A percentile compares a stretch with the other conserved stretches of the same genome.
Evolutionary conservation across 2,797 vertebrate genomes (phyloP).

Genomic region (Paratrypauchen microcephalus): DNA sequence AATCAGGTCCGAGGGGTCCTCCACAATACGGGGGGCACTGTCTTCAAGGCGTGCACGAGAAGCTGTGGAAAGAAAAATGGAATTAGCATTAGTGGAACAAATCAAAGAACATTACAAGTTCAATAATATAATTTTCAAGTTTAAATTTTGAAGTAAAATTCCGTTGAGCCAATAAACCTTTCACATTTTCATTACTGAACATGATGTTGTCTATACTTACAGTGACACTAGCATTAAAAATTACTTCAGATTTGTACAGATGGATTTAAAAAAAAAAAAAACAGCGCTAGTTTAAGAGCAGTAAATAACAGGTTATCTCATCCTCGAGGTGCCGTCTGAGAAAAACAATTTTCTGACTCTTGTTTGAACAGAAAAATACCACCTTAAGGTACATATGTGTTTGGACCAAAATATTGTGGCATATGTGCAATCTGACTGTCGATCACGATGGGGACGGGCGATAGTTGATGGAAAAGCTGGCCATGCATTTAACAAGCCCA

Average conservation of each 20-base stretch:
- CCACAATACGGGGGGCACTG: constrained; percentile 85
- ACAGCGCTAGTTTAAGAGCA: constrained; percentile 5
- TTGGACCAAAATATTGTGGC: constrained; percentile 49
- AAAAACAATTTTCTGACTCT: constrained; percentile 5
- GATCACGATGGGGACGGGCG: constrained; percentile 43
- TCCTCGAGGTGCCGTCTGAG: constrained; percentile 3
- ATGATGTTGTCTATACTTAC: neutral
- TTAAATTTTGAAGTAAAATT: neutral
- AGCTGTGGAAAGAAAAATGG: constrained; percentile 66
- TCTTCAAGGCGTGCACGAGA: constrained; percentile 84
- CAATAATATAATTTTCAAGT: neutral
- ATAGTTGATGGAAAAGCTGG: constrained; percentile 43
- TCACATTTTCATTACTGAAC: neutral
- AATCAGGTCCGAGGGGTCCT: constrained; percentile 90
- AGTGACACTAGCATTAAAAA: neutral
- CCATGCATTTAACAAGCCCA: constrained; percentile 28
- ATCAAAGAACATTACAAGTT: neutral
- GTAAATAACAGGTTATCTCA: constrained; percentile 31
- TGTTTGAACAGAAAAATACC: constrained; percentile 10
- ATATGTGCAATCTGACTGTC: constrained; percentile 46
- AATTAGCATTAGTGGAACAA: neutral
- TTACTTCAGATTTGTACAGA: neutral
- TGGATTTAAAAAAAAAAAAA: too few species aligned
- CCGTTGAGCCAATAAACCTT: neutral
- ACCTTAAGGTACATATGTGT: constrained; percentile 1